Conservation (phyloP, 2,888 invertebrate species). For the Pristionchus exspectatus region DNA sequence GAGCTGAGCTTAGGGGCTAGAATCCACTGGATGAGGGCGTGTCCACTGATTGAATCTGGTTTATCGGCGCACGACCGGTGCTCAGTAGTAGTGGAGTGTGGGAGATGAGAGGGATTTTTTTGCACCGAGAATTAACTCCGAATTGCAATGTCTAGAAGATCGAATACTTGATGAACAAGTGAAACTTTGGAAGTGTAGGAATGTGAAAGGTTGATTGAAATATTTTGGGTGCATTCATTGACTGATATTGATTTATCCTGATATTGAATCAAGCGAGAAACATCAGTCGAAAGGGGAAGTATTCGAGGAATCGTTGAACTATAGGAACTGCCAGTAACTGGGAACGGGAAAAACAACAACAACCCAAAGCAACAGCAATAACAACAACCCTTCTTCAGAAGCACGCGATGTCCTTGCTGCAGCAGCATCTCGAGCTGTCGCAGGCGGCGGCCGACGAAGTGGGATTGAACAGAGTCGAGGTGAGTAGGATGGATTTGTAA, state of each 20-base stretch:
- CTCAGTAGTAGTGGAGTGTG: no score
- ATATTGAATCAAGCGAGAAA: not conserved
- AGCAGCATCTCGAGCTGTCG: slow-evolving; percentile 57
- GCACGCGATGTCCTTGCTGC: slow-evolving; percentile 65
- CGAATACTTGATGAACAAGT: not conserved
- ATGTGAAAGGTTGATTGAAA: not conserved
- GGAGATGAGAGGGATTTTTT: no score
- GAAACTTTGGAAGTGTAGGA: not conserved
- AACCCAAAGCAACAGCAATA: not conserved
- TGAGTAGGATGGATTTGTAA: not conserved
- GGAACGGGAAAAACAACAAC: no score
- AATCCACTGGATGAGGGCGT: no score
- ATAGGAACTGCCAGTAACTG: not conserved
- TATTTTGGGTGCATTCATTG: no score
- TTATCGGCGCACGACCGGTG: no score
- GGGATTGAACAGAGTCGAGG: slow-evolving; percentile 64
- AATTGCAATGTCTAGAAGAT: not conserved
- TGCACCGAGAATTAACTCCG: no score
- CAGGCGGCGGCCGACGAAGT: slow-evolving; percentile 54
- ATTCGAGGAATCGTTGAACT: not conserved
- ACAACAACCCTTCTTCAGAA: slow-evolving; percentile 51
- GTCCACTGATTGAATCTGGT: no score
- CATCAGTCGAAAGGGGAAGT: not conserved
- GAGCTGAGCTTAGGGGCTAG: no score
- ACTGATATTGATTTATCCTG: no score